Conservation (phyloP, 2,888 invertebrate genomes). For the Noctua janthe region DNA sequence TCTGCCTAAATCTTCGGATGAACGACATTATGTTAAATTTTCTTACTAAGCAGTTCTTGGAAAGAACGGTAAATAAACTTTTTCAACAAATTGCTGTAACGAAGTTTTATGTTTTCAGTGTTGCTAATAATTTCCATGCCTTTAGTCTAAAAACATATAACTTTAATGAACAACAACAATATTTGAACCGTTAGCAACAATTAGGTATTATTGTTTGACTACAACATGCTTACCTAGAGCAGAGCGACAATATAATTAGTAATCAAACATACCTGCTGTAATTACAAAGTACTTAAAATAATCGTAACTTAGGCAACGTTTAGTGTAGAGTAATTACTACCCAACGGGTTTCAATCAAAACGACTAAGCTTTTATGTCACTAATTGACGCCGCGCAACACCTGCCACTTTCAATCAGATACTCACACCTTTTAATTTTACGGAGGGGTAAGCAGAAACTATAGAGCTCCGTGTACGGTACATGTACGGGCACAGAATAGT, state of each 20-base stretch:
- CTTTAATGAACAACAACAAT: background rate
- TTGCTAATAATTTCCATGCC: background rate
- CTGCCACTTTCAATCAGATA: background rate
- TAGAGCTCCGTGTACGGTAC: background rate
- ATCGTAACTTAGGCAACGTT: background rate
- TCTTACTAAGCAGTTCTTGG: background rate
- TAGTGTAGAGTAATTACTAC: slow-evolving; percentile 41
- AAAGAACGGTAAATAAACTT: background rate
- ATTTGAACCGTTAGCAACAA: background rate
- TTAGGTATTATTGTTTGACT: background rate
- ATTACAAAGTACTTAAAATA: slow-evolving; percentile 5
- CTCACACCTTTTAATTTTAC: background rate
- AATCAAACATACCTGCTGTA: slow-evolving; percentile 7
- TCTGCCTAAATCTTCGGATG: background rate
- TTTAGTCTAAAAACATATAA: background rate
- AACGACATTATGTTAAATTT: background rate
- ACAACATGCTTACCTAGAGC: background rate
- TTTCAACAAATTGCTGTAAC: background rate
- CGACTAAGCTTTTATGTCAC: slow-evolving; percentile 35
- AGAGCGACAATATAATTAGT: background rate
- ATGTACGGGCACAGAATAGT: no score
- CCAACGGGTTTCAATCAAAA: slow-evolving; percentile 46
- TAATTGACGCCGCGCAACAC: slow-evolving; percentile 35
- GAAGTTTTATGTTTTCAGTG: background rate
- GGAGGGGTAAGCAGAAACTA: background rate